A percentile compares a stretch with the other conserved stretches of the same genome.
Conservation (phyloP, 2,888 invertebrate genomes). For the Incurvaria masculella region DNA sequence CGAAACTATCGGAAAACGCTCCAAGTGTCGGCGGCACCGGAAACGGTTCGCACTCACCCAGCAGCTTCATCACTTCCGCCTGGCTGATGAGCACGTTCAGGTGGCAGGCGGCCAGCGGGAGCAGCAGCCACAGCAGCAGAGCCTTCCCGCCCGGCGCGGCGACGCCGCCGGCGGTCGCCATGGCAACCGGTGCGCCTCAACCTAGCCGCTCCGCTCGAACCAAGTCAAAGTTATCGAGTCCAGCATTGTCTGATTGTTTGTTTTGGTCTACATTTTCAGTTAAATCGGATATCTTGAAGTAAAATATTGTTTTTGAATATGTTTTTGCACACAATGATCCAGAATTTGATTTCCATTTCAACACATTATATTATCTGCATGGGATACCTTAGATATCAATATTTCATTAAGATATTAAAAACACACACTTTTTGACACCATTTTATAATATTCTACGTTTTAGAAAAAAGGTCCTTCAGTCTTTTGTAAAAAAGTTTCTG, state of each 20-base stretch:
- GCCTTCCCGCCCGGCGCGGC: not conserved
- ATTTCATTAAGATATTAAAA: too few relatives aligned
- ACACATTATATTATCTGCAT: too few relatives aligned
- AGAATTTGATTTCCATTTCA: too few relatives aligned
- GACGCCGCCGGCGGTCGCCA: not conserved
- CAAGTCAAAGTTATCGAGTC: constrained; percentile 17
- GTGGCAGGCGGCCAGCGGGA: constrained; percentile 63
- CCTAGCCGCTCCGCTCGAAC: not conserved
- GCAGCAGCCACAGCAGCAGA: constrained; percentile 31
- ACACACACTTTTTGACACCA: too few relatives aligned
- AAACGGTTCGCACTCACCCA: constrained; percentile 58
- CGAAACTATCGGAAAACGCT: not conserved
- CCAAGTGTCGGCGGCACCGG: too few relatives aligned
- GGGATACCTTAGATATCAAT: constrained; percentile 1
- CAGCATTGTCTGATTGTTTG: not conserved
- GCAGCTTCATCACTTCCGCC: constrained; percentile 73
- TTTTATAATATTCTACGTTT: too few relatives aligned
- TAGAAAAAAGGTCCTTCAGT: too few relatives aligned
- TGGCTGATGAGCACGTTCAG: constrained; percentile 79
- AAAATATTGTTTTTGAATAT: not conserved
- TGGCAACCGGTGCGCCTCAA: not conserved
- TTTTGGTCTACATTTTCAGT: not conserved
- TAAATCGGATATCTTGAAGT: not conserved
- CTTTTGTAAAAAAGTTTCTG: too few relatives aligned
- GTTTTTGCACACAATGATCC: not conserved